Evolutionary conservation across 2,888 invertebrate species (phyloP).

Genomic region (Cyaniris semiargus): DNA sequence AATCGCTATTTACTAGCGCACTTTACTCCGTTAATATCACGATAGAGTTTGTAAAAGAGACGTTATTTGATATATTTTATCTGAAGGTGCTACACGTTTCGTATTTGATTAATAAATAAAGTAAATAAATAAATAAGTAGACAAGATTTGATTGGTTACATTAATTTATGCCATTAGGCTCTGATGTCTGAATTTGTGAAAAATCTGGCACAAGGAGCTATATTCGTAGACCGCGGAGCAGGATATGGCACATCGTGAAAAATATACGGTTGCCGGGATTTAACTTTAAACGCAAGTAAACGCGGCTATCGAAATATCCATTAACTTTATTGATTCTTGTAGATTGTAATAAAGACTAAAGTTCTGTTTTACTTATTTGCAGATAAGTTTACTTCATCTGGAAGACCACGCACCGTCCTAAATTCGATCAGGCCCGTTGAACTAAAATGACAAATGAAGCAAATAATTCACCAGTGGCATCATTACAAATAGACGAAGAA

Average conservation of each 20-base stretch:
- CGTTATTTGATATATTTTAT: constrained; percentile 3
- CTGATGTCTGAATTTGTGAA: too few relatives aligned
- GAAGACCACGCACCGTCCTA: background rate
- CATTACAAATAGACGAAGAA: constrained; percentile 43
- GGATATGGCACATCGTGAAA: background rate
- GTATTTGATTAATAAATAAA: too few relatives aligned
- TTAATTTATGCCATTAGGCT: too few relatives aligned
- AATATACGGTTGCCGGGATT: background rate
- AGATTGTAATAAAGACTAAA: background rate
- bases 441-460: constrained; percentile 37
- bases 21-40: background rate
- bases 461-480: constrained; percentile 33
- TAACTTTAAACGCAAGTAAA: too few relatives aligned
- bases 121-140: too few relatives aligned
- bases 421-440: background rate
- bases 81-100: background rate
- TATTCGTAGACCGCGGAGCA: too few relatives aligned
- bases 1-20: constrained; percentile 28
- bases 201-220: too few relatives aligned
- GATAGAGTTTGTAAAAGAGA: background rate
- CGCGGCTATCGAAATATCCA: background rate
- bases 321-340: background rate
- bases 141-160: too few relatives aligned
- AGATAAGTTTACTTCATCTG: background rate
- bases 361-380: background rate